A percentile compares a stretch with the other conserved stretches of the same genome.
phyloP scores from a whole-genome alignment of 2,797 vertebrate genomes.

The Tinamus major region DNA sequence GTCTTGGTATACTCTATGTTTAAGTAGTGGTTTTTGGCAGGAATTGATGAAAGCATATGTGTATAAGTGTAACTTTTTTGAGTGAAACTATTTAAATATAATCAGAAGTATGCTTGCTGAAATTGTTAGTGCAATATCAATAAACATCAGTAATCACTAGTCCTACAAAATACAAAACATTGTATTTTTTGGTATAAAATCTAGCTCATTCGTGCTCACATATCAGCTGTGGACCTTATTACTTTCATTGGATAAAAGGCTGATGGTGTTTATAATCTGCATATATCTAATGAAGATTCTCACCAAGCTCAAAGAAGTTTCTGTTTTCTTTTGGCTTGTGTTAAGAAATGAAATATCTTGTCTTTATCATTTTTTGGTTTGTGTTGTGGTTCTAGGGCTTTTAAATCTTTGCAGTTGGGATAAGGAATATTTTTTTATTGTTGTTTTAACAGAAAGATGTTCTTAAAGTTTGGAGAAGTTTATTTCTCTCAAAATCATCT shows the following conservation, averaged over 20 bases:
- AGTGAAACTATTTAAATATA: background rate
- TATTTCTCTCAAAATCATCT: constrained; percentile 71
- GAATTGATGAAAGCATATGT: constrained; percentile 50
- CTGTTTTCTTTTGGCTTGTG: background rate
- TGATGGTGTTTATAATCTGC: background rate
- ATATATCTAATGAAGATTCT: background rate
- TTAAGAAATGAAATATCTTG: background rate
- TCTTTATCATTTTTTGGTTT: background rate
- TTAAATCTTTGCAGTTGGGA: background rate
- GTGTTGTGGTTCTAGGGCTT: background rate
- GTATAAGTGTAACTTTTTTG: background rate
- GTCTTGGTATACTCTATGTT: background rate
- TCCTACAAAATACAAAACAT: background rate
- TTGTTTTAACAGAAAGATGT: constrained; percentile 52
- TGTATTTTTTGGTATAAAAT: background rate
- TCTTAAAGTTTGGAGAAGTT: constrained; percentile 59
- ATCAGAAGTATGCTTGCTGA: background rate
- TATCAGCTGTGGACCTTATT: background rate
- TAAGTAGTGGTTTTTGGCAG: constrained; percentile 40
- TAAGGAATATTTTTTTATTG: background rate
- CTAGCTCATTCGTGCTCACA: background rate
- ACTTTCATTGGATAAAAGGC: background rate
- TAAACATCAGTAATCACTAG: background rate
- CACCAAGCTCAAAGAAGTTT: background rate
- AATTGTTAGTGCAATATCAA: background rate